Evolutionary conservation across 2,888 invertebrate genomes (phyloP), one percentile per base, ranked within the genome.

Genomic region (Philereme vetulata): DNA sequence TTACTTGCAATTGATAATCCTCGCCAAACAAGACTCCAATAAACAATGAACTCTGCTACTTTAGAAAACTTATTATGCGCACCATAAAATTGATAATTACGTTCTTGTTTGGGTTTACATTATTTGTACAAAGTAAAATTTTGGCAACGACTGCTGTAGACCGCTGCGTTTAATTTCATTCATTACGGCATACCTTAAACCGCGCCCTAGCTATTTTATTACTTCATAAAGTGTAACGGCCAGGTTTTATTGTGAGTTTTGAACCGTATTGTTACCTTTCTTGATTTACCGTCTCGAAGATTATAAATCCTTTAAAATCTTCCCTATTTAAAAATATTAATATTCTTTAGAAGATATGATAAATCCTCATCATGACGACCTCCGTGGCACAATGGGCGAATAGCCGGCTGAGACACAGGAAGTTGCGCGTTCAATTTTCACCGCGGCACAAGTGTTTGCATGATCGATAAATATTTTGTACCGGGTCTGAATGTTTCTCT

Each of bases 171-270:
- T 62, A 62, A 62, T 62, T 62, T 62, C 55, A 62, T 62, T 62
- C 62, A 62, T 62, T 62, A 62, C 62, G 62, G 55, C 58, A 54
- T 51, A 46, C 51, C 49, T 56, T 51, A 50, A 59, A 58, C 62
- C 62, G 62, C 62, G 51, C 62, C 62, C 58, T 62, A 45, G 54
- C 40, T 62, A 52, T 62, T 62, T 62, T 62, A 62, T 55, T 55
- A 62, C 62, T 58, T 62, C 62, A 62, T 62, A 62, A 62, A 62
- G 58, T 62, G 62, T 62, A 59, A 62, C 62, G 48, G 62, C 53
- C 58, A 62, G 58, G 55, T 62, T 62, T 62, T 62, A 62, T 62
- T 62, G 62, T 62, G 62, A 51, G 55, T 62, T 62, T 58, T 59
- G 58, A 62, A 62, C 55, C 58, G 51, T 62, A 62, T 59, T 62